Evolutionary conservation across 1,140 invertebrate genomes (phyloP), one percentile per base, ranked within the genome.

Genomic region (Drosophila takahashii): DNA sequence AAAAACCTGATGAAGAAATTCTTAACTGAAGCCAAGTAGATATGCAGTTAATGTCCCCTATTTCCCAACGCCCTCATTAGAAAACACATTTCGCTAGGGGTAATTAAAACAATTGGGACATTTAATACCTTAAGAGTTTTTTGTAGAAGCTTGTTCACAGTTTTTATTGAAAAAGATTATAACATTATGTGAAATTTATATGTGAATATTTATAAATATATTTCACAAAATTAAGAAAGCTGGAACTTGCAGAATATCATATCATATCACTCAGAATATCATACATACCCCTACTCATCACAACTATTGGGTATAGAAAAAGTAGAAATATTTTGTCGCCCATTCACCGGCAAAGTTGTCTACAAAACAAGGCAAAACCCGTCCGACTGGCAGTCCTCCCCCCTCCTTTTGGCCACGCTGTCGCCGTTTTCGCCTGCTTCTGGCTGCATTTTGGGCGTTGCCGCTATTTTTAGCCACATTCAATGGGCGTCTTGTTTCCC

Each of bases 381-480:
- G 62, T 58, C 62, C 50, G 54, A 36, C 62, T 48, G 44, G 26
- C 39, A 32, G 67, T 61, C 41, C 39, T 39, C 22, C 15, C 65
- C 42, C 36, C 48, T 32, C 13, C 27, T 62, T 26, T 44, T 53
- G 56, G 29, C 44, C 62, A 69, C 37, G 7, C 29, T 62, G 51
- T 34, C 41, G 58, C 32, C 18, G 45, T 50, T 36, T 71, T 29
- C 61, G 29, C 61, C 65, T 48, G n/a, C 52, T 48, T 34, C 41
- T 56, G 16, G 34, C 42, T 70, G 66, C 66, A 70, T 26, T 70
- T 70, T 57, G 66, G 64, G 64, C 66, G 66, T 37, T 44, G 57
- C 36, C 41, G 60, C 59, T 86, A 86, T 86, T 87, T 87, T 51
- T 86, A 79, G 60, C 39, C 41, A 50, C 53, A 65, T 65, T 83